Evolutionary conservation across 2,888 invertebrate genomes (phyloP).

Genomic region (Aspidapion aeneum): DNA sequence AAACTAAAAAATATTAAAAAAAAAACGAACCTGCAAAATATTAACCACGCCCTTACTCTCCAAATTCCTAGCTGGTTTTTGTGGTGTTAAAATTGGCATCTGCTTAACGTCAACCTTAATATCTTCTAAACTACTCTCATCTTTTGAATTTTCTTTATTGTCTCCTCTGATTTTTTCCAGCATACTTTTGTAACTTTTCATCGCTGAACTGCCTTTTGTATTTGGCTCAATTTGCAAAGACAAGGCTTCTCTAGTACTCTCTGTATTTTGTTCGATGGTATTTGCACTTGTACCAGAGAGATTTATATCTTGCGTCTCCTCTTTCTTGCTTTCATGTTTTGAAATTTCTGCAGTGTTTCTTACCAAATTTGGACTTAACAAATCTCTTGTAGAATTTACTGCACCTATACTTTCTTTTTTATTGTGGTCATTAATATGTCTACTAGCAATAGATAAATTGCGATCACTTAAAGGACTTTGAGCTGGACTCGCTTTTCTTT

Average conservation of each 20-base stretch:
- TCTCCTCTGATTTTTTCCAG: constrained; percentile 11
- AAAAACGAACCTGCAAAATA: constrained; percentile 21
- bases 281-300: background rate
- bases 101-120: constrained; percentile 33
- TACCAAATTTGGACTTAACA: background rate
- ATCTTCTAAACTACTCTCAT: background rate
- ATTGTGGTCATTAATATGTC: background rate
- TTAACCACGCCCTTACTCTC: background rate
- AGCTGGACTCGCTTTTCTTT: constrained; percentile 35
- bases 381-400: background rate
- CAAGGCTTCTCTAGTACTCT: too few species aligned
- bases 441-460: background rate
- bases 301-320: background rate
- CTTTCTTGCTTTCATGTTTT: background rate
- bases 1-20: constrained; percentile 10
- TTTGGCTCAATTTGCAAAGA: background rate
- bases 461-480: constrained; percentile 14
- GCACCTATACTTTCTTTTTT: background rate
- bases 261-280: background rate
- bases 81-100: constrained; percentile 44
- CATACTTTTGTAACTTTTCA: background rate
- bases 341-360: background rate
- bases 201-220: background rate
- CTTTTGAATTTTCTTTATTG: constrained; percentile 16
- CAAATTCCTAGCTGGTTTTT: constrained; percentile 32